These are phyloP conservation scores for Mizuhopecten yessoensis DNA, from an alignment of 1,140 invertebrate species.

Conservation along the genomic window DNA sequence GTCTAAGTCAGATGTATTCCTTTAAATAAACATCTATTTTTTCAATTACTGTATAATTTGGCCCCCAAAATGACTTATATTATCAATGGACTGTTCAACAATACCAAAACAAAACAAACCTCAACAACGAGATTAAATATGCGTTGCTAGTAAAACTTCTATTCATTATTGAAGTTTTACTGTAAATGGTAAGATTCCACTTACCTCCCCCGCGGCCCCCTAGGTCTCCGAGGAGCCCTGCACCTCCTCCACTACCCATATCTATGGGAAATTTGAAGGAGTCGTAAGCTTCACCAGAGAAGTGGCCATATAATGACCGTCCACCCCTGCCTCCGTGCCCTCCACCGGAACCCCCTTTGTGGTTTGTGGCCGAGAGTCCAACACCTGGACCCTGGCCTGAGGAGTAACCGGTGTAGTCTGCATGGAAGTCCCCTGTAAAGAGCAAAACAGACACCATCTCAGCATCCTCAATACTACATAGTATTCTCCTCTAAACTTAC, in stretches of 20 bases:
- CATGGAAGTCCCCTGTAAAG: slow-evolving; percentile 75
- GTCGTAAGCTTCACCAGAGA: slow-evolving; percentile 71
- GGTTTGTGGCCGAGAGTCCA: slow-evolving; percentile 60
- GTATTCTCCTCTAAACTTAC: too few species aligned
- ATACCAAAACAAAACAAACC: too few species aligned
- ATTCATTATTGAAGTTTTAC: too few species aligned
- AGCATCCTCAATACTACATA: neutral
- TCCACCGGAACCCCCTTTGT: slow-evolving; percentile 70
- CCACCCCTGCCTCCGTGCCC: slow-evolving; percentile 77
- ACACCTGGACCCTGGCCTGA: slow-evolving; percentile 65
- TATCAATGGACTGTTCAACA: too few species aligned
- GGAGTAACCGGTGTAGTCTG: slow-evolving; percentile 71
- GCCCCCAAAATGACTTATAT: too few species aligned
- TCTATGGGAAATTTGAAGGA: slow-evolving; percentile 68
- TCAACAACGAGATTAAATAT: too few species aligned
- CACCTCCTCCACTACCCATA: slow-evolving; percentile 75
- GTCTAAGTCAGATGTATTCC: too few species aligned
- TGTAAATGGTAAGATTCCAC: too few species aligned
- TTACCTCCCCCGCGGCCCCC: slow-evolving; percentile 76
- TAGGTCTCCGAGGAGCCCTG: slow-evolving; percentile 53
- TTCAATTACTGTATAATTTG: too few species aligned
- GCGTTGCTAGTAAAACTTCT: too few species aligned
- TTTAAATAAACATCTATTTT: too few species aligned
- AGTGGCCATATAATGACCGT: slow-evolving; percentile 67
- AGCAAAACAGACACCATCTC: neutral